Evolutionary conservation across 2,797 vertebrate species (phyloP).

Genomic region (Carapus acus): DNA sequence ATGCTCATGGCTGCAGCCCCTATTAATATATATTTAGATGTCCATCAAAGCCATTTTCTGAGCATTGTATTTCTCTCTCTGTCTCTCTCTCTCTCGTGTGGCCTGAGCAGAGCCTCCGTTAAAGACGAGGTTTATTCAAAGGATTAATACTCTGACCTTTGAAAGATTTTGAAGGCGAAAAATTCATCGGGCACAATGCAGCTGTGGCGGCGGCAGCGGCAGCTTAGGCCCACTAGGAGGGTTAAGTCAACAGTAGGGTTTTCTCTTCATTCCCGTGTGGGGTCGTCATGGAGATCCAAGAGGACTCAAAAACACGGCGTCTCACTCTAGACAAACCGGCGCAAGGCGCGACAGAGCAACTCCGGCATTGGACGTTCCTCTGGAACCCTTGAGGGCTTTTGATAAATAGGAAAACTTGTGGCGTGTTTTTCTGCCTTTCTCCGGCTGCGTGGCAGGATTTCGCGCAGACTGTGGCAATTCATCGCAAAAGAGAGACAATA

Average conservation of each 20-base stretch:
- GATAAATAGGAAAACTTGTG: constrained; percentile 23
- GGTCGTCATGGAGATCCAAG: constrained; percentile 67
- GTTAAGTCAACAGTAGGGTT: constrained; percentile 67
- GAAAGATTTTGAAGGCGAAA: constrained; percentile 63
- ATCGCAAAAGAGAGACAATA: constrained; percentile 57
- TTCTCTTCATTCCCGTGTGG: constrained; percentile 57
- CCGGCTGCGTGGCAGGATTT: constrained; percentile 24
- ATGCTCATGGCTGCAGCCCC: constrained; percentile 51
- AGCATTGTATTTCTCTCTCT: constrained; percentile 12
- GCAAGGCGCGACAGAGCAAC: constrained; percentile 21
- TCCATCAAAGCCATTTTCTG: constrained; percentile 41
- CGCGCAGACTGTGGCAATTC: constrained; percentile 52
- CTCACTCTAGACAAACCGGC: constrained; percentile 20
- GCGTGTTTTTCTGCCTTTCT: constrained; percentile 4
- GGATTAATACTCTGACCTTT: constrained; percentile 76
- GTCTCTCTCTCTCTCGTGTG: constrained; percentile 45
- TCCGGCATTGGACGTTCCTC: constrained; percentile 19
- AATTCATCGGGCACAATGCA: constrained; percentile 54
- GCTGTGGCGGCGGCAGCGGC: constrained; percentile 56
- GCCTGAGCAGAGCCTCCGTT: constrained; percentile 52
- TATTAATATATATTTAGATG: constrained; percentile 57
- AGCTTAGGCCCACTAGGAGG: constrained; percentile 67
- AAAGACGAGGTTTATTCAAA: constrained; percentile 67
- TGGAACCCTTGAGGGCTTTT: constrained; percentile 36
- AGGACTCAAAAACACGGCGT: constrained; percentile 56